phyloP scores from a whole-genome alignment of 2,888 invertebrate genomes.

The Orthosia cruda region DNA sequence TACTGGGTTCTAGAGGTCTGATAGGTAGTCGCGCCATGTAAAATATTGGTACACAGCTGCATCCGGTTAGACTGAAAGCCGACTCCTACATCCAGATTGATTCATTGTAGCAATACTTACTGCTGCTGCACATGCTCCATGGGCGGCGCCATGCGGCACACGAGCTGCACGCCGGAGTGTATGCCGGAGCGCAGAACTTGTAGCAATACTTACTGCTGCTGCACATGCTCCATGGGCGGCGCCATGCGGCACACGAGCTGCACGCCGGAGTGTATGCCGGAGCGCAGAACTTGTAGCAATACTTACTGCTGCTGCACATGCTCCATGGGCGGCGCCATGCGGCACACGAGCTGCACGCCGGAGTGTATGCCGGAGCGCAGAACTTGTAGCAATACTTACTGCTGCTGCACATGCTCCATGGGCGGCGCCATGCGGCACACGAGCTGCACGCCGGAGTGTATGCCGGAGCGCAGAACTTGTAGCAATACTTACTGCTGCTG shows the following conservation, averaged over 20 bases:
- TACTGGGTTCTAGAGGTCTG: too few relatives aligned
- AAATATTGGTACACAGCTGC: too few relatives aligned
- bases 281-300: constrained; percentile 90
- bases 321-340: constrained; percentile 94
- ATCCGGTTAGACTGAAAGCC: too few relatives aligned
- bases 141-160: constrained; percentile 95
- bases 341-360: constrained; percentile 94
- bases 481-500: constrained; percentile 70
- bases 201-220: constrained; percentile 68
- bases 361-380: constrained; percentile 92
- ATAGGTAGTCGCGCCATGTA: too few relatives aligned
- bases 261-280: constrained; percentile 92
- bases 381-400: constrained; percentile 78
- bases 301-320: constrained; percentile 71
- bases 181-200: constrained; percentile 92
- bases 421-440: constrained; percentile 96
- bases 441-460: constrained; percentile 93
- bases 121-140: constrained; percentile 77
- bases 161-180: constrained; percentile 93
- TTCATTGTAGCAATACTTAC: constrained; percentile 53
- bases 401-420: constrained; percentile 75
- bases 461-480: constrained; percentile 92
- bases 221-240: constrained; percentile 91
- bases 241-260: constrained; percentile 95
- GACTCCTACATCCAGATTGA: not conserved